Base-by-base conservation (phyloP, 2,113 vertebrate genomes). In the Empidonax traillii region DNA sequence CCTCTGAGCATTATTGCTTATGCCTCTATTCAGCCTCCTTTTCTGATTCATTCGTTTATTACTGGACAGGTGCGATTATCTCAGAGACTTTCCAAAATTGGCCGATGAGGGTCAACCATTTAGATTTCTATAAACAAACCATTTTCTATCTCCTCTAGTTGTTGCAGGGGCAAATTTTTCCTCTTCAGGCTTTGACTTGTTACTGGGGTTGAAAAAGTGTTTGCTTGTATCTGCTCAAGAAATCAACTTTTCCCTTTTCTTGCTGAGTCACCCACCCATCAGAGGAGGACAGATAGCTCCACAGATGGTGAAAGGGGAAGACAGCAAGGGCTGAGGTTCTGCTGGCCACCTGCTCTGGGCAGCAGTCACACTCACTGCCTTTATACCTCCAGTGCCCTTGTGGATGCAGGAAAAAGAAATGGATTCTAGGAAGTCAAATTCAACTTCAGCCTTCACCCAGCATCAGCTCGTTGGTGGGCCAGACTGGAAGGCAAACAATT, bases 21-120 rank as follows among this genome's bases (percentile, higher is more conserved):
- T 96, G 56, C 95, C 92, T 97, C 92, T 91, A 90, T 96, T 96
- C 96, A 96, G 85, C 94, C 86, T 93, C 94, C 93, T 94, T 92
- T 96, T 97, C 94, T 96, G 91, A 97, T 97, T 96, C 96, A 96
- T 96, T 97, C 91, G 35, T 97, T 97, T 97, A 95, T 96, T 97
- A 96, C 94, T 96, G 94, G 97, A 97, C 92, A 96, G 93, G 93
- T 67, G 51, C 23, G 63, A 96, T 97, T 95, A 96, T 96, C 91
- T 96, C 75, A 63, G 94, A 94, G 91, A 55, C 87, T 97, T 96
- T 85, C 94, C 6, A 2, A 96, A 97, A 91, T 81, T 90, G 96
- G 83, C 94, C 22, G 53, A 17, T 83, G 88, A 61, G 94, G 84
- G 84, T 96, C 91, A 97, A 65, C 72, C 80, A 59, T 92, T 93